Evolutionary conservation across 2,888 invertebrate genomes (phyloP), one percentile per base, ranked within the genome.

Genomic region (Eupithecia tripunctaria): DNA sequence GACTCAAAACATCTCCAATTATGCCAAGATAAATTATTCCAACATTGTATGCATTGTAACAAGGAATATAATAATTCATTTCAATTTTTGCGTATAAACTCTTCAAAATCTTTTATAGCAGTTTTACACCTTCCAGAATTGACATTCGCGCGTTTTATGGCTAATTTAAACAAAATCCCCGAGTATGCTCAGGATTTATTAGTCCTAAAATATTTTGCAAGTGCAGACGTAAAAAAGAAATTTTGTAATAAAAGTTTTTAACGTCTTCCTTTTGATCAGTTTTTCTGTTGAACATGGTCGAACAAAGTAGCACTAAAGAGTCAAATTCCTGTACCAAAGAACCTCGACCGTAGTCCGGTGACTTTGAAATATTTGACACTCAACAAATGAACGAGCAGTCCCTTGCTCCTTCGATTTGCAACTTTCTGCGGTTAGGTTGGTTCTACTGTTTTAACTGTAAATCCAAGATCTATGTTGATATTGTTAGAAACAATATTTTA

Each of bases 171-270:
- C 68, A 71, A 75, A 75, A 74, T 76, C 75, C 70, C 72, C 77
- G 60, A 72, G 75, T 69, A 70, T 70, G 68, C 68, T 62, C 72
- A 64, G 70, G 68, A 76, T 77, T 77, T 74, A 77, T 75, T 66
- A 75, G 73, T 74, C 73, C 73, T 77, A 75, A 77, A 79, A 76
- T 77, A 77, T 76, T 78, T 78, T 77, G 72, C 75, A 75, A 72
- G 71, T 70, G 74, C 47, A 63, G 71, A 66, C 75, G 71, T 79
- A 77, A 80, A 78, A 79, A 74, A 72, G 71, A 80, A 75, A 74
- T 77, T 74, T 73, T 67, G 74, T 76, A 76, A 80, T 78, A 72
- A 78, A 80, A 74, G 67, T 73, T 69, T 78, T 68, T 66, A 68
- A 67, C 60, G 47, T 36, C 67, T 70, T 70, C 66, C 36, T 70